A percentile compares a stretch with the other conserved stretches of the same genome.
phyloP scores from a whole-genome alignment of 2,113 vertebrate genomes.

The Bettongia penicillata region DNA sequence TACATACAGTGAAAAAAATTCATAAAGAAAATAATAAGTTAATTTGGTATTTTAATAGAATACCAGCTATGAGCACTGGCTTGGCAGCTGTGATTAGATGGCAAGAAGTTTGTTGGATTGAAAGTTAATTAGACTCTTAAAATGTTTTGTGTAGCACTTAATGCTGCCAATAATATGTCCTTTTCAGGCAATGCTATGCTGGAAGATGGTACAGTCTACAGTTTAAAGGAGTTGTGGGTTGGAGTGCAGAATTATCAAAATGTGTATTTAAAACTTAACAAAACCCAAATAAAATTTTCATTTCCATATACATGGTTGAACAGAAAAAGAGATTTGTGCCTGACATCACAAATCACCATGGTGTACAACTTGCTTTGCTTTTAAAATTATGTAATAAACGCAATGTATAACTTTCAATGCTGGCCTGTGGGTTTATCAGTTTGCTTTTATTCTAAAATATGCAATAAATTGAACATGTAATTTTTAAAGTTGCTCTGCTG shows the following conservation, averaged over 20 bases:
- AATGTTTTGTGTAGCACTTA: not conserved
- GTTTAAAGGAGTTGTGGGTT: not conserved
- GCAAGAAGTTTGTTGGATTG: not conserved
- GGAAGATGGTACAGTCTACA: not conserved
- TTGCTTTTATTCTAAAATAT: not conserved
- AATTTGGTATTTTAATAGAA: not conserved
- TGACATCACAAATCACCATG: not conserved
- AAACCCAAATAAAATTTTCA: not conserved
- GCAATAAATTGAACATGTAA: not conserved
- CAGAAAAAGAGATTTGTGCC: not conserved
- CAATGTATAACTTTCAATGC: not conserved
- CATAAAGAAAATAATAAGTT: not conserved
- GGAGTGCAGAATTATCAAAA: not conserved
- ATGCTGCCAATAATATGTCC: not conserved
- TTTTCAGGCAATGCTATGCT: not conserved
- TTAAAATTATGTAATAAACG: not conserved
- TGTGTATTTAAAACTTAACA: not conserved
- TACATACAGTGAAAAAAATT: not conserved
- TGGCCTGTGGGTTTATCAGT: not conserved
- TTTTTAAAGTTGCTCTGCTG: not conserved
- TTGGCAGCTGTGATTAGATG: not conserved
- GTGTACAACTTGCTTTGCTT: not conserved
- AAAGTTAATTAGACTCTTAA: not conserved
- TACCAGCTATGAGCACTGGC: not conserved
- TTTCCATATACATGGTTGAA: not conserved